A percentile compares a stretch with the other conserved stretches of the same genome.
phyloP scores from a whole-genome alignment of 2,797 vertebrate species.

The Melanogrammus aeglefinus region DNA sequence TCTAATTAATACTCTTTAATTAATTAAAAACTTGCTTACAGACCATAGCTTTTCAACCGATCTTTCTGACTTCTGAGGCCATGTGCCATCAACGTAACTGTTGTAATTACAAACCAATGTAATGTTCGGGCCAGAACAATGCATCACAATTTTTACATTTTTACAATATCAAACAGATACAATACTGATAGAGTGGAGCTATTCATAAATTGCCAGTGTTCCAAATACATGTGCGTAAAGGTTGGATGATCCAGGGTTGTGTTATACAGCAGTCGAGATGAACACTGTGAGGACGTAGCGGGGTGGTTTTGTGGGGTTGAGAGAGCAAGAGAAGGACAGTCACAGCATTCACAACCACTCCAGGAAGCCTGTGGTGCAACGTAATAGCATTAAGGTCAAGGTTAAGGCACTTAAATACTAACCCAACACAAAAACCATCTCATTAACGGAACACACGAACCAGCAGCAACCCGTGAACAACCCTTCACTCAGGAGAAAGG shows the following conservation, averaged over 20 bases:
- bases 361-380: conserved; percentile 48
- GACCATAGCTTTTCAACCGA: not conserved
- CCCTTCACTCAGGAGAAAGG: not conserved
- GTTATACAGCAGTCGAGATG: conserved; percentile 27
- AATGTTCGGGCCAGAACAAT: conserved; percentile 55
- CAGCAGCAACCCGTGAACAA: conserved; percentile 16
- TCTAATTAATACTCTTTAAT: not conserved
- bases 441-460: conserved; percentile 35
- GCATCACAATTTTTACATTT: conserved; percentile 42
- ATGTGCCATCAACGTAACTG: not conserved
- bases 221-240: conserved; percentile 33
- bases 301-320: conserved; percentile 27
- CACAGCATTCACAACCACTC: conserved; percentile 42
- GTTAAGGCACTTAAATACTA: conserved; percentile 75
- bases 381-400: conserved; percentile 58
- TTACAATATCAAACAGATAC: conserved; percentile 65
- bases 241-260: not conserved
- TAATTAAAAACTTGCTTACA: not conserved
- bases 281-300: conserved; percentile 43
- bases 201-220: conserved; percentile 60
- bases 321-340: conserved; percentile 40
- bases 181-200: conserved; percentile 55
- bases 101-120: not conserved
- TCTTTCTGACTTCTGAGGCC: not conserved
- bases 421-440: conserved; percentile 45